These are phyloP conservation scores for Volucella bombylans DNA, from an alignment of 2,888 invertebrate genomes.

Conservation along the genomic window DNA sequence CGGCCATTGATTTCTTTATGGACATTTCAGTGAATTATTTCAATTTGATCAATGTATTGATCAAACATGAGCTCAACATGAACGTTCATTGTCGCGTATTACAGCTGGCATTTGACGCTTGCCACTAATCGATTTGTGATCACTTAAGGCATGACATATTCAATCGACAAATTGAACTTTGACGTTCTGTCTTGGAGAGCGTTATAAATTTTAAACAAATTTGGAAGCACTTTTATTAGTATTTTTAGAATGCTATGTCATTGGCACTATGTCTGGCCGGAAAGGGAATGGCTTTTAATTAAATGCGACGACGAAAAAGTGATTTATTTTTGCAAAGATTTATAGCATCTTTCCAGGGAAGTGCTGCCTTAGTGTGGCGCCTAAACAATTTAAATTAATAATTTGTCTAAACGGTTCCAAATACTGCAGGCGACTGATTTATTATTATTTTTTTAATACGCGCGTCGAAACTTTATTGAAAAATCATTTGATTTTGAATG, in stretches of 20 bases:
- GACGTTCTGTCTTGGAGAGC: background rate
- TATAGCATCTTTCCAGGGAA: no score
- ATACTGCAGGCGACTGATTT: no score
- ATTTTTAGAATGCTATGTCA: constrained; percentile 56
- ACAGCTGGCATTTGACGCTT: constrained; percentile 45
- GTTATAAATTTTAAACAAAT: constrained; percentile 4
- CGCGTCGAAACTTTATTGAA: no score
- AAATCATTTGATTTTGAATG: no score
- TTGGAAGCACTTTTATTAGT: constrained; percentile 16
- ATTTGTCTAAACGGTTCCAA: no score
- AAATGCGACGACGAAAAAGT: background rate
- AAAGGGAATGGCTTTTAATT: background rate
- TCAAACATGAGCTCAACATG: constrained; percentile 6
- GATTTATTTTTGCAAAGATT: no score
- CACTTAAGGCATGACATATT: constrained; percentile 16
- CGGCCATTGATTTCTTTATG: constrained; percentile 69
- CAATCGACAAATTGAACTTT: constrained; percentile 28
- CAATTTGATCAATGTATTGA: constrained; percentile 57
- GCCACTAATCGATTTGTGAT: constrained; percentile 45
- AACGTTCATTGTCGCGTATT: constrained; percentile 48
- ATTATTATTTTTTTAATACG: no score
- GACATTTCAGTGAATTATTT: constrained; percentile 50
- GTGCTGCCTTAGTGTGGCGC: constrained; percentile 15
- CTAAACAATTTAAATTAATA: constrained; percentile 17
- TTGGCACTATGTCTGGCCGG: background rate